Percentiles rank a stretch among this genome's conserved stretches.
These are phyloP conservation scores for Catostylus mosaicus DNA, from an alignment of 30 jellyfish, hydroid and myxozoan genomes.

Conservation along the genomic window DNA sequence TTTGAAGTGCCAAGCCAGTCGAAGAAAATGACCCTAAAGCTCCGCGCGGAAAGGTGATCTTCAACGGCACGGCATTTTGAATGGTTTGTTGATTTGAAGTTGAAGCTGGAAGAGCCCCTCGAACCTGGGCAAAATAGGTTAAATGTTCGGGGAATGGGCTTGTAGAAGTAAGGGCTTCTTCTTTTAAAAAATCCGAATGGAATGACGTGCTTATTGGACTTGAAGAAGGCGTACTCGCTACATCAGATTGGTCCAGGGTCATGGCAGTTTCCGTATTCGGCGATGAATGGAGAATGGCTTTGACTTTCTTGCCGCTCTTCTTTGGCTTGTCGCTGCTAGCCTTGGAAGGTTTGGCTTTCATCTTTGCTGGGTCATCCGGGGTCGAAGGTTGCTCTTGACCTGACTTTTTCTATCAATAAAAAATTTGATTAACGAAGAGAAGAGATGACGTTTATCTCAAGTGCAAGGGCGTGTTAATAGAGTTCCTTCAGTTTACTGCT, in stretches of 20 bases:
- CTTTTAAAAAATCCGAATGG: conserved; percentile 48
- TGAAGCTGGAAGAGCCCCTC: conserved; percentile 30
- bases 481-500: too few species aligned
- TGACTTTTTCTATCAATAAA: conserved; percentile 30
- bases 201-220: conserved; percentile 32
- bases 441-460: not conserved
- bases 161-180: conserved; percentile 12
- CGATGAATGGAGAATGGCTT: not conserved
- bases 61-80: conserved; percentile 55
- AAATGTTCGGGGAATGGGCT: conserved; percentile 31
- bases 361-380: conserved; percentile 23
- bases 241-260: conserved; percentile 38
- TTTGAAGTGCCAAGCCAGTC: conserved; percentile 30
- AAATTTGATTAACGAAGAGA: not conserved
- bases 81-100: conserved; percentile 18
- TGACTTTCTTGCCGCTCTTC: conserved; percentile 25
- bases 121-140: conserved; percentile 50
- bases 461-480: too few species aligned
- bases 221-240: conserved; percentile 38
- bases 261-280: conserved; percentile 9
- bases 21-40: conserved; percentile 61
- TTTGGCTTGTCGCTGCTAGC: conserved; percentile 36
- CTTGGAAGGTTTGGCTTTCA: conserved; percentile 31
- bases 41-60: conserved; percentile 65
- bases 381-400: conserved; percentile 22